Evolutionary conservation across 2,888 invertebrate genomes (phyloP), one percentile per base, ranked within the genome.

Genomic region (Orchesellides sinensis): DNA sequence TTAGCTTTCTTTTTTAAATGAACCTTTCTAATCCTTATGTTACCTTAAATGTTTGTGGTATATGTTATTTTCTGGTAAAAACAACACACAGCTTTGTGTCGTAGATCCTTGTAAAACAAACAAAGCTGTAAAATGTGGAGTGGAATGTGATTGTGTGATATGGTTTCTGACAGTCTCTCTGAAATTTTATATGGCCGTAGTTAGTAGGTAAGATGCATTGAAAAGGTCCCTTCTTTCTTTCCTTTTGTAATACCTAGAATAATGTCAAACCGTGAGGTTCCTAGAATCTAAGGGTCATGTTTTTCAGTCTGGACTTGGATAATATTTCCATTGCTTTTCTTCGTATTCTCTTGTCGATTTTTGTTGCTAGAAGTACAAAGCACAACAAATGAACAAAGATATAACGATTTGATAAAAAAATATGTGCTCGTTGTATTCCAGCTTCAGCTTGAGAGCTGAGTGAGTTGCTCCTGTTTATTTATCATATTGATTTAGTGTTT

Each of bases 161-260:
- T n/a, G n/a, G n/a, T n/a, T n/a, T n/a, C n/a, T n/a, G n/a, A n/a
- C n/a, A n/a, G n/a, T n/a, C n/a, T n/a, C n/a, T n/a, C n/a, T n/a
- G n/a, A n/a, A n/a, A n/a, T n/a, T n/a, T n/a, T n/a, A n/a, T n/a
- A n/a, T n/a, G n/a, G n/a, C n/a, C n/a, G n/a, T n/a, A n/a, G n/a
- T n/a, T n/a, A n/a, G n/a, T n/a, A n/a, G n/a, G n/a, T n/a, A n/a
- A n/a, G n/a, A n/a, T n/a, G n/a, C 61, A 27, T 35, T 72, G 59
- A 59, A n/a, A 49, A 49, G 23, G 61, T 63, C 63, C 63, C 63
- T 73, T 72, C 27, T 23, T 72, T 49, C 14, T 47, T 14, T 59
- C 52, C 49, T 52, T 75, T 75, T 65, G 49, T 74, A 75, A 66
- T 75, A 75, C 75, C 54, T 14, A 54, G 75, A 75, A 75, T 54